A percentile compares a stretch with the other conserved stretches of the same genome.
Evolutionary conservation across 2,888 invertebrate genomes (phyloP).

Genomic region (Hirtodrosophila alboralis): DNA sequence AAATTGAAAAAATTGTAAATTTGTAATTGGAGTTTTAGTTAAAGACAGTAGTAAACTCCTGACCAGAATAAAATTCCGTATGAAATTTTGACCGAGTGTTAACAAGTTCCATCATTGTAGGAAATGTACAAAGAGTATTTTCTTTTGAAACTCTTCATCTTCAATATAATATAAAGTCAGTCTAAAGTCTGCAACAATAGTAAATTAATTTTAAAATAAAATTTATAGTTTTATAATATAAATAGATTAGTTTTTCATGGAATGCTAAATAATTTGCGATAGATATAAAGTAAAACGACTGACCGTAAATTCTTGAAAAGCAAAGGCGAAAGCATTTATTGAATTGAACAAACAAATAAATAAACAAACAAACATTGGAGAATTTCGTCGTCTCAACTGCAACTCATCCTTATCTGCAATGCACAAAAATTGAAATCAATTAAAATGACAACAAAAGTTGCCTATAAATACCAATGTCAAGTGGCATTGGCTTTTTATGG

Average conservation of each 20-base stretch:
- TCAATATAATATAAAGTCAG: no score
- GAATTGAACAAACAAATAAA: slow-evolving; percentile 30
- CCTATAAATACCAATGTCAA: slow-evolving; percentile 70
- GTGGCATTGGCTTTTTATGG: slow-evolving; percentile 63
- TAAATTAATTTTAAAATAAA: no score
- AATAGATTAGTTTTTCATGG: slow-evolving; percentile 7
- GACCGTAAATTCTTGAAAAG: slow-evolving; percentile 32
- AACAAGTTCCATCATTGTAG: no score
- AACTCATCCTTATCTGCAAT: slow-evolving; percentile 65
- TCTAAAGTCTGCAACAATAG: no score
- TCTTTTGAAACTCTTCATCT: no score
- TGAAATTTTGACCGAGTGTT: no score
- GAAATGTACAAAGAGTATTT: no score
- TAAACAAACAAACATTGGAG: slow-evolving; percentile 3
- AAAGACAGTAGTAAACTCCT: no score
- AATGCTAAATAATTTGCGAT: slow-evolving; percentile 4
- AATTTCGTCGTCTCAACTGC: slow-evolving; percentile 59
- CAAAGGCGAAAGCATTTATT: no score
- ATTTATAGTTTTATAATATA: background rate
- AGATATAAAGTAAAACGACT: slow-evolving; percentile 32
- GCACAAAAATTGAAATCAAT: slow-evolving; percentile 77
- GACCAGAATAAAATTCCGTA: no score
- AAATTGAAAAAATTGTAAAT: no score
- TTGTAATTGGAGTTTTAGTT: no score
- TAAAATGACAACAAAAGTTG: slow-evolving; percentile 77